Conservation (phyloP, 2,113 vertebrate species). For the Dendropsophus ebraccatus region DNA sequence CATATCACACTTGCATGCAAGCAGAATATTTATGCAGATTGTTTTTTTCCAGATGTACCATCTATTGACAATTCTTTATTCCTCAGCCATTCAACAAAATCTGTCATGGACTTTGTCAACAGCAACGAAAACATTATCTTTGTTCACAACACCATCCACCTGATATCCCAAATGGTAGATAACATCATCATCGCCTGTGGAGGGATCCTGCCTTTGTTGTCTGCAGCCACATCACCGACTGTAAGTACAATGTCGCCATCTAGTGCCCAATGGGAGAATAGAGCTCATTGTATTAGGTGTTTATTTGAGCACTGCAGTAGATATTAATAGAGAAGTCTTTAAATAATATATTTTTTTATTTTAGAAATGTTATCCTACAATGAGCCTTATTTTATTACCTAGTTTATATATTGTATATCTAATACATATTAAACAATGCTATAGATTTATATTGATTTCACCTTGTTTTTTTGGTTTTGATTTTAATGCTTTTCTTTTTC, state of each 20-base stretch:
- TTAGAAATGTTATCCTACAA: conserved; percentile 24
- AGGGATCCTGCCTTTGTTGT: conserved; percentile 96
- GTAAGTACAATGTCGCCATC: conserved; percentile 84
- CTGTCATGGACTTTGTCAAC: conserved; percentile 99
- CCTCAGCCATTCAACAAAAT: conserved; percentile 96
- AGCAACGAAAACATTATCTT: conserved; percentile 99
- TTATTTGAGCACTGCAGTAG: neutral
- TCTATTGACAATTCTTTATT: conserved; percentile 37
- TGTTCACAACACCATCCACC: conserved; percentile 99
- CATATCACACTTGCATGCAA: neutral
- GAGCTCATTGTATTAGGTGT: conserved; percentile 39
- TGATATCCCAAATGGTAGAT: conserved; percentile 99
- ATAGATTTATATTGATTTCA: neutral
- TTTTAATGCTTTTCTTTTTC: conserved; percentile 86
- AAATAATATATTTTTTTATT: conserved; percentile 51
- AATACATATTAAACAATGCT: neutral
- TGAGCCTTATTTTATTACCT: neutral
- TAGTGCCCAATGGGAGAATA: conserved; percentile 68
- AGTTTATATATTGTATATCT: neutral
- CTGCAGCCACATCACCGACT: conserved; percentile 94
- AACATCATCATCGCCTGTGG: conserved; percentile 99
- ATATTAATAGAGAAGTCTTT: conserved; percentile 36
- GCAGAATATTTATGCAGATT: conserved; percentile 1
- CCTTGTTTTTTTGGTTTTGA: conserved; percentile 73
- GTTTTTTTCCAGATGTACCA: neutral